Percentiles rank a stretch among this genome's conserved stretches.
These are phyloP conservation scores for Epinephelus moara DNA, from an alignment of 2,113 vertebrate species.

Conservation along the genomic window DNA sequence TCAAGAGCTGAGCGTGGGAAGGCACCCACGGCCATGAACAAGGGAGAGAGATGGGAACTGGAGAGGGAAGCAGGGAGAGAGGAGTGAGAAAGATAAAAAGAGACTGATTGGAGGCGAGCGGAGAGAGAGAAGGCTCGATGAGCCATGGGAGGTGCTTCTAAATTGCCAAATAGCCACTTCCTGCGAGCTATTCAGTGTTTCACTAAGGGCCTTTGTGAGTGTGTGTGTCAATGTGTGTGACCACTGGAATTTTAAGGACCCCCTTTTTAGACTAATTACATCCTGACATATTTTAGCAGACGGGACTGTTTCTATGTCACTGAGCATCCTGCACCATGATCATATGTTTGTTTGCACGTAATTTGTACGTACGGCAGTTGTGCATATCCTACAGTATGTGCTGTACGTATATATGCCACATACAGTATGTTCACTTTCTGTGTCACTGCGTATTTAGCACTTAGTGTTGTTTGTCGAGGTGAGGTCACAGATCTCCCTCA, in stretches of 20 bases:
- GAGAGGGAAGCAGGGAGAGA: conserved; percentile 43
- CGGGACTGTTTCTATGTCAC: conserved; percentile 59
- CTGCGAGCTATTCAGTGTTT: conserved; percentile 75
- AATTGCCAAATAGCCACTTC: conserved; percentile 78
- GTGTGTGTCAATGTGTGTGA: conserved; percentile 69
- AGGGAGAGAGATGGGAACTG: conserved; percentile 63
- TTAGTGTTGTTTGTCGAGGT: conserved; percentile 63
- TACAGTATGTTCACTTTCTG: conserved; percentile 57
- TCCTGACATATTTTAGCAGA: conserved; percentile 70
- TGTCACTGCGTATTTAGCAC: conserved; percentile 71
- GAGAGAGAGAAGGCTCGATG: conserved; percentile 59
- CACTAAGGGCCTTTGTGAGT: conserved; percentile 77
- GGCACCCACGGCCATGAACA: conserved; percentile 64
- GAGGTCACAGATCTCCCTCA: conserved; percentile 72
- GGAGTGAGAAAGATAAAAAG: conserved; percentile 64
- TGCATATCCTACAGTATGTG: not conserved
- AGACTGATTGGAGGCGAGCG: conserved; percentile 62
- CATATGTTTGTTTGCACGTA: not conserved
- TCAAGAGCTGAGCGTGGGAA: conserved; percentile 81
- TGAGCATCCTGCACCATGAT: conserved; percentile 37
- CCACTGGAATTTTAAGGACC: conserved; percentile 79
- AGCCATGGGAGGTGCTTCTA: conserved; percentile 76
- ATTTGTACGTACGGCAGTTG: not conserved
- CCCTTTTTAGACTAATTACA: conserved; percentile 75
- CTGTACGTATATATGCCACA: not conserved